Evolutionary conservation across 2,888 invertebrate genomes (phyloP).

Genomic region (Bimastos eiseni): DNA sequence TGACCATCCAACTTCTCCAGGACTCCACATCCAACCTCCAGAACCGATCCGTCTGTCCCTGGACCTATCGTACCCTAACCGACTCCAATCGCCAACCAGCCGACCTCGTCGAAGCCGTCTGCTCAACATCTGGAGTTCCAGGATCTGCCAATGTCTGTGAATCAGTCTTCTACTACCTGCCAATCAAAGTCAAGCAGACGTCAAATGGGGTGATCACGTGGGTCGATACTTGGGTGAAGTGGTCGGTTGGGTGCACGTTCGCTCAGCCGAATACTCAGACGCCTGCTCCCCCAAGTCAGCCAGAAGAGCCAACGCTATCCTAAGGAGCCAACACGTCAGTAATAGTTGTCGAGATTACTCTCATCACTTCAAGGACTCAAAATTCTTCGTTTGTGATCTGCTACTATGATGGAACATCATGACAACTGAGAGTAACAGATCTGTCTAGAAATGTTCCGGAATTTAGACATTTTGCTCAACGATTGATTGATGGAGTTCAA

Average conservation of each 20-base stretch:
- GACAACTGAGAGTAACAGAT: background rate
- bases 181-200: background rate
- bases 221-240: background rate
- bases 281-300: background rate
- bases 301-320: background rate
- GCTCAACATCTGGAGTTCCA: background rate
- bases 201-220: background rate
- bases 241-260: conserved; percentile 10
- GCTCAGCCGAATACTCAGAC: background rate
- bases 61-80: background rate
- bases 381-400: background rate
- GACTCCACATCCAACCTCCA: conserved; percentile 22
- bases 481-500: background rate
- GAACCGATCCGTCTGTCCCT: conserved; percentile 20
- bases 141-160: conserved; percentile 6
- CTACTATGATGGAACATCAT: background rate
- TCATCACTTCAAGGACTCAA: background rate
- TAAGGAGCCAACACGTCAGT: background rate
- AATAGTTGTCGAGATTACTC: background rate
- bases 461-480: background rate
- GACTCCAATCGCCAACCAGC: conserved; percentile 9
- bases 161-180: background rate
- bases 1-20: background rate
- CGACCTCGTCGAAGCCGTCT: background rate
- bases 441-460: background rate